Evolutionary conservation across 2,888 invertebrate species (phyloP), one percentile per base, ranked within the genome.

Genomic region (Lepidocyrtinus sp.): DNA sequence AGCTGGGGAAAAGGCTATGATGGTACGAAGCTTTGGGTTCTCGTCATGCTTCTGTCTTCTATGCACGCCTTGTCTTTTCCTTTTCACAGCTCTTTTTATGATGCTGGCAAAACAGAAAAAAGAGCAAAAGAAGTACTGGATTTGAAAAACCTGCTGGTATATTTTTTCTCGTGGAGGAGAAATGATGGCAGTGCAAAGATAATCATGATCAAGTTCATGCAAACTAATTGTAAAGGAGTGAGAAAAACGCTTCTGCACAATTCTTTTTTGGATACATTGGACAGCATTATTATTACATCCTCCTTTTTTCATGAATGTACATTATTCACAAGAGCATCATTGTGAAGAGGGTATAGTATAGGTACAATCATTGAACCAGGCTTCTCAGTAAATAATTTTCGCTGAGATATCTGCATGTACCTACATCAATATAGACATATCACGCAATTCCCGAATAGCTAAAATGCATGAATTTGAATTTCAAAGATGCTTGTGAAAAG

Each of bases 71-170:
- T 24, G 15, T 5, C 27, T 69, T 26, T 59, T 17, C 27, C 17
- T 46, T 59, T 59, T 69, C 24, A n/a, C 59, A 59, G 27, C 45
- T 12, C 26, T 17, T 17, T 67, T 68, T 3, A 22, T 50, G 22
- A 45, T 5, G 15, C 21, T 67, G 21, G 19, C 27, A 3, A 21
- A 9, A 3, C 27, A n/a, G 7, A 17, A 21, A 24, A 17, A 17
- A 22, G 22, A 24, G 24, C 45, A 50, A 46, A 25, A 46, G 50
- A 9, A 46, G 67, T 36, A 26, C 73, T 73, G 73, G 73, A 73
- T 73, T 73, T 73, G 65, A 27, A 65, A 73, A 73, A 65, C 73
- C 73, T 64, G 74, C 73, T 64, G 63, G 36, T 36, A 36, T 12
- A 36, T 36, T 36, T 36, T 36, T 36, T 36, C 12, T 36, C 36